Evolutionary conservation across 2,888 invertebrate genomes (phyloP).

Genomic region (Volucella zonaria): DNA sequence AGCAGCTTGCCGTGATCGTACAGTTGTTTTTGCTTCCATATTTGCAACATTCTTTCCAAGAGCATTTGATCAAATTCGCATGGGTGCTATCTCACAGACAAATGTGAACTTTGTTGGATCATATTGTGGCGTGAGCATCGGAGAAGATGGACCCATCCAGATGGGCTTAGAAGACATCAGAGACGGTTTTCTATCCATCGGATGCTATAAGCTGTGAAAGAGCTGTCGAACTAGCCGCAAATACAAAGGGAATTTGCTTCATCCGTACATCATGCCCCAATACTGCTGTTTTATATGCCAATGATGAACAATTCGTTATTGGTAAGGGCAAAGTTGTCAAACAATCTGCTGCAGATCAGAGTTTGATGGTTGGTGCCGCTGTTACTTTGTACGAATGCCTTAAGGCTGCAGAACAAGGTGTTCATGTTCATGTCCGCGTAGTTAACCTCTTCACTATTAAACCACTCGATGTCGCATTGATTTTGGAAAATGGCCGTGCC

Average conservation of each 20-base stretch:
- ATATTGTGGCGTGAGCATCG: constrained; percentile 99
- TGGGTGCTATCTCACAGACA: constrained; percentile 99
- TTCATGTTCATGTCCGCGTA: constrained; percentile 90
- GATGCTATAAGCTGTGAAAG: constrained; percentile 98
- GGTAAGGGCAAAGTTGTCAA: constrained; percentile 92
- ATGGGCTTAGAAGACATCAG: constrained; percentile 99
- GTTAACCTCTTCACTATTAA: constrained; percentile 98
- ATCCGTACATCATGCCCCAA: constrained; percentile 97
- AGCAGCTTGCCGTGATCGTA: constrained; percentile 94
- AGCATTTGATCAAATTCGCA: constrained; percentile 99
- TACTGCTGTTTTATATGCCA: constrained; percentile 92
- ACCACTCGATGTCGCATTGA: constrained; percentile 92
- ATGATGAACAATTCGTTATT: constrained; percentile 90
- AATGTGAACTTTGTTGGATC: constrained; percentile 98
- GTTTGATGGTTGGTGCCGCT: constrained; percentile 95
- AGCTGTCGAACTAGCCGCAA: constrained; percentile 97
- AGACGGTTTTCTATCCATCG: constrained; percentile 91
- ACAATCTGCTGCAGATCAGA: constrained; percentile 89
- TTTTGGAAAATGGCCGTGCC: constrained; percentile 90
- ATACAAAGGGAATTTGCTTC: constrained; percentile 96
- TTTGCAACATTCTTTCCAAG: constrained; percentile 99
- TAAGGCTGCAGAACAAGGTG: constrained; percentile 90
- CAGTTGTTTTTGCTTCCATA: constrained; percentile 97
- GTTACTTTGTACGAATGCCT: constrained; percentile 96
- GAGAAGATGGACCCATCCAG: constrained; percentile 99